A percentile compares a stretch with the other conserved stretches of the same genome.
phyloP scores from a whole-genome alignment of 2,797 vertebrate species.

The Ceyx erithaca region DNA sequence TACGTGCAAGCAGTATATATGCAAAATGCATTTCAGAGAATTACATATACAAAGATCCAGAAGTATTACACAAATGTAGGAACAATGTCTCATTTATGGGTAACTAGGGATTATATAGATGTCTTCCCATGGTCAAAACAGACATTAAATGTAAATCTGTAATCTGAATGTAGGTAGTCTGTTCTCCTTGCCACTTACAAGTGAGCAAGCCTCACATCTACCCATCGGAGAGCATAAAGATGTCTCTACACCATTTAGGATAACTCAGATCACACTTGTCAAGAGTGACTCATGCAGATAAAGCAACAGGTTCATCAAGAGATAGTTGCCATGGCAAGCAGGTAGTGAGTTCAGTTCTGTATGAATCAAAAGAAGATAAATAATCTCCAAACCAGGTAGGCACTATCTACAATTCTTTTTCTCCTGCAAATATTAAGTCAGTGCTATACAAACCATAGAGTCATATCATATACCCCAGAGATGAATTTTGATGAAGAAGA shows the following conservation, averaged over 20 bases:
- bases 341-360: conserved; percentile 15
- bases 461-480: background rate
- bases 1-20: background rate
- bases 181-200: conserved; percentile 61
- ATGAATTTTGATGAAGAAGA: background rate
- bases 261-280: conserved; percentile 16
- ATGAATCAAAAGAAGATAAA: background rate
- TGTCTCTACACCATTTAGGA: conserved; percentile 7
- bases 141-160: conserved; percentile 57
- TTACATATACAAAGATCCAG: background rate
- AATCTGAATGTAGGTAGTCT: conserved; percentile 43
- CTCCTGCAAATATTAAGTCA: background rate
- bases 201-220: background rate
- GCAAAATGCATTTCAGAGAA: background rate
- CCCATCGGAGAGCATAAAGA: conserved; percentile 4
- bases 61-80: background rate
- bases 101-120: background rate
- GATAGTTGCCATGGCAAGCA: conserved; percentile 65
- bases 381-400: background rate
- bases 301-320: conserved; percentile 51
- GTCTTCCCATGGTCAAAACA: conserved; percentile 29
- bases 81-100: background rate
- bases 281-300: conserved; percentile 59
- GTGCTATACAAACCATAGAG: background rate
- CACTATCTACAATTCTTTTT: background rate